Evolutionary conservation across 2,888 invertebrate genomes (phyloP), one percentile per base, ranked within the genome.

Genomic region (Anodontia alba): DNA sequence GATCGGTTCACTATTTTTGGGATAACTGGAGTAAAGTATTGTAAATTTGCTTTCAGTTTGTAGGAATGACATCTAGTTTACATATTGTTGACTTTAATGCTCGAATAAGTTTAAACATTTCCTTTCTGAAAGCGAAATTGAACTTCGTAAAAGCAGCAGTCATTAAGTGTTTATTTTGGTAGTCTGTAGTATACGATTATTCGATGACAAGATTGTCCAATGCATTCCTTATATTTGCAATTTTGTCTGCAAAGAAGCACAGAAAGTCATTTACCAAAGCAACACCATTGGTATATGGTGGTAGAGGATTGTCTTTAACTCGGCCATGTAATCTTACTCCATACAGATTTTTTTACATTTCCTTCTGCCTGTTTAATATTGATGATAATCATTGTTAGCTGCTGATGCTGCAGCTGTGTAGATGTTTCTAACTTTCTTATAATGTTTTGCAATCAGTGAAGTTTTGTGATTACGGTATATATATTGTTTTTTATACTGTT

Each of bases 181-280:
- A 57, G n/a, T 26, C 69, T 33, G 49, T 43, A 29, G 20, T 46
- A 51, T 12, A 7, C 23, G 23, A 26, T 29, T 57, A 7, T 57
- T 57, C 57, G 7, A 20, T 57, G 57, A 33, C 31, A 17, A 70
- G 51, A 71, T 80, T 79, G 67, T 79, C 79, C 20, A 74, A 33
- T 20, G 43, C 46, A 49, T 78, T 36, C 29, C 78, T 23, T 36
- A 78, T 49, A 23, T 74, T 74, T 36, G 69, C 33, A 49, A 79
- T 75, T 62, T 79, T 79, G 15, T 75, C 66, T 38, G 29, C 31
- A 33, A 79, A 74, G 38, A 36, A 79, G 5, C 49, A 43, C 33
- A 79, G 51, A 67, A 80, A 80, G 36, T 80, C 76, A 73, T 80
- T 76, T 51, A 76, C 76, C 36, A 80, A 33, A 29, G 43, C 20